phyloP scores from a whole-genome alignment of 1,140 invertebrate species.

The Lordiphosa collinella region DNA sequence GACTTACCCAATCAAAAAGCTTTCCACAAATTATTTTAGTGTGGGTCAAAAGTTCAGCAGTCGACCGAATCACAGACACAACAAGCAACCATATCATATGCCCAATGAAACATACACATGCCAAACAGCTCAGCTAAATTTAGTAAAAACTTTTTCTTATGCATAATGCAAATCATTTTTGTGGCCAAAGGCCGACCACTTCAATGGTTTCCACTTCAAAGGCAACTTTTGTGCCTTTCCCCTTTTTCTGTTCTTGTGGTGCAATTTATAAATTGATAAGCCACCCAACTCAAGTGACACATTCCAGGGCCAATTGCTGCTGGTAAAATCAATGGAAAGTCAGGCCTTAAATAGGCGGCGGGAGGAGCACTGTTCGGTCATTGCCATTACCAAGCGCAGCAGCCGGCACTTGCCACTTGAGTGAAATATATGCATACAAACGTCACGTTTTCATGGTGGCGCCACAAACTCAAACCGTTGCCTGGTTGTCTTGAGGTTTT shows the following conservation, averaged over 20 bases:
- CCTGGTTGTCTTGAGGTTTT: conserved; percentile 6
- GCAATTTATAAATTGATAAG: conserved; percentile 12
- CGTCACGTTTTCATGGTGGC: conserved; percentile 4
- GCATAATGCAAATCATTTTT: too few relatives aligned
- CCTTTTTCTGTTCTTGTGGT: not conserved
- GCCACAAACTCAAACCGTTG: conserved; percentile 1
- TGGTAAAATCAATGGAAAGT: not conserved
- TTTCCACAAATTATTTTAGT: too few relatives aligned
- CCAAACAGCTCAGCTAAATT: too few relatives aligned
- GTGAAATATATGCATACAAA: conserved; percentile 8
- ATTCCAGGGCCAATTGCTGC: not conserved
- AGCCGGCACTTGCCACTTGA: conserved; percentile 5
- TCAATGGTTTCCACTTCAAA: conserved; percentile 10
- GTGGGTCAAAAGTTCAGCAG: too few relatives aligned
- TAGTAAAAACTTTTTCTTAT: too few relatives aligned
- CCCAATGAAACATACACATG: too few relatives aligned
- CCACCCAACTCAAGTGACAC: conserved; percentile 8
- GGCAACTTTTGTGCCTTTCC: not conserved
- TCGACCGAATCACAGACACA: too few relatives aligned
- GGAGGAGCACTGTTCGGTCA: not conserved
- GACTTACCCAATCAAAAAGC: too few relatives aligned
- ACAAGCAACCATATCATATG: too few relatives aligned
- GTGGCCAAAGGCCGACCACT: not conserved
- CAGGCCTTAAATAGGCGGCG: too few relatives aligned
- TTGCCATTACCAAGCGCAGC: conserved; percentile 9